Base-by-base conservation (phyloP, 2,797 vertebrate genomes). In the Hippopotamyrus pictus region DNA sequence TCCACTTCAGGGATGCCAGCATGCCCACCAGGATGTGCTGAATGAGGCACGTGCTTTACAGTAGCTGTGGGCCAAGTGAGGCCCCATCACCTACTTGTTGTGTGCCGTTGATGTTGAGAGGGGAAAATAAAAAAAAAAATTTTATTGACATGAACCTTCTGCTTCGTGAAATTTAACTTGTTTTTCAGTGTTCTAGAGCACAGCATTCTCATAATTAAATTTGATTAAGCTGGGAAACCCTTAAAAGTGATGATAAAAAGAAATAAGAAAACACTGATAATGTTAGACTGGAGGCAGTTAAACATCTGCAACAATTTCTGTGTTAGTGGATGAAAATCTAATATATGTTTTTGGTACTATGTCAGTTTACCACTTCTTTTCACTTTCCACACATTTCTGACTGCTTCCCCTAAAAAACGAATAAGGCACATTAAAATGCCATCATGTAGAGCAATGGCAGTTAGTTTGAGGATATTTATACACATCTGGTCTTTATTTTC, bases 401-500 rank as follows among this genome's bases (percentile, higher is more conserved):
- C 37, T n/a, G 17, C 53, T 33, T 86, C 87, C 73, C 5, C 83
- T 84, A 88, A 86, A 76, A 50, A 90, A 90, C 92, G 51, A 50
- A 2, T 46, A 90, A 90, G 88, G 25, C 83, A 19, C 76, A 83
- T 88, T 82, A 73, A 91, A 92, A 93, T 90, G 89, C 90, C 92
- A 92, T 92, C 82, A 89, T 93, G 88, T 51, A 85, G 22, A 85
- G 94, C 92, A 94, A 95, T 91, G 87, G 92, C 91, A 94, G 94
- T 95, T 95, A 95, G 93, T 86, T 87, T 88, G 25, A 88, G 92
- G 92, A 89, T 92, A 93, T 96, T 94, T 93, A 92, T 92, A 91
- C 92, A 95, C 95, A 96, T 96, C 95, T 96, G 95, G 94, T 95
- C 92, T 90, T 92, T 51, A 94, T 96, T 96, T 95, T 51, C 91